Evolutionary conservation across 2,113 vertebrate species (phyloP).

Genomic region (Alexandromys fortis): DNA sequence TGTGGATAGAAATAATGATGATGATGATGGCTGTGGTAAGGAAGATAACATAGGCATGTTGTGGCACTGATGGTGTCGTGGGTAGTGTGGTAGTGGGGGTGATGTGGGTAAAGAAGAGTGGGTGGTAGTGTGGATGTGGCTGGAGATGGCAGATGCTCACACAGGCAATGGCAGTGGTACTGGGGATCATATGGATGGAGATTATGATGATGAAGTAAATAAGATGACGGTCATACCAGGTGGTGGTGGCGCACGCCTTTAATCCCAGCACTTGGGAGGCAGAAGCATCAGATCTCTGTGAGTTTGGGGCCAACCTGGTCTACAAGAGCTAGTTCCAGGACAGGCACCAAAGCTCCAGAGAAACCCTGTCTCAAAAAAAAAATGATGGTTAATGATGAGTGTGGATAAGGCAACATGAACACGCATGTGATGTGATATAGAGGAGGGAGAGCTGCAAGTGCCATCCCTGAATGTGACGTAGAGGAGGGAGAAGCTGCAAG

Average conservation of each 20-base stretch:
- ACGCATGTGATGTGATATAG: neutral
- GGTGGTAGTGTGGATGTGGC: neutral
- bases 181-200: accelerated
- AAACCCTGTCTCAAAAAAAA: no score
- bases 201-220: neutral
- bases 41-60: neutral
- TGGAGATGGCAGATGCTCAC: neutral
- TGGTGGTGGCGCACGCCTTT: no score
- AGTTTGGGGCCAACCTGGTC: no score
- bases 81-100: neutral
- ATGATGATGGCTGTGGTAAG: accelerated
- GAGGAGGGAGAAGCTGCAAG: no score
- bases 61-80: neutral
- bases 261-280: no score
- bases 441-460: no score
- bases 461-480: neutral
- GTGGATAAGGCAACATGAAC: neutral
- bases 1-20: neutral
- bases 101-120: neutral
- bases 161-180: neutral
- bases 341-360: no score
- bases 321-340: no score
- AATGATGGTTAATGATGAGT: neutral
- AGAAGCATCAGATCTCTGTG: no score
- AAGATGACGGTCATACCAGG: no score